phyloP scores from a whole-genome alignment of 2,888 invertebrate genomes.

The Brachynemurus nebulosus region DNA sequence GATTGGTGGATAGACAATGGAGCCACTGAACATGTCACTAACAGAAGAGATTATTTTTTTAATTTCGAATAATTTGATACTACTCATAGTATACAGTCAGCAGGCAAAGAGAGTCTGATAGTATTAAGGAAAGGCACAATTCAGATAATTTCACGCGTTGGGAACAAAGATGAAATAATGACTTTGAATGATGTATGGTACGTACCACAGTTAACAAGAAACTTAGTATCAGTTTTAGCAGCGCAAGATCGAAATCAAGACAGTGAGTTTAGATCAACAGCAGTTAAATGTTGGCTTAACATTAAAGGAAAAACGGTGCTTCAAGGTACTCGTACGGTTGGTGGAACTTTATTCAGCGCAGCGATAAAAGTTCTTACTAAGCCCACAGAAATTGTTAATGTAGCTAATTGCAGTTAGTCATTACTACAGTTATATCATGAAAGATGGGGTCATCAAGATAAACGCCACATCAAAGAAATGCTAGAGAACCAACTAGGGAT shows the following conservation, averaged over 20 bases:
- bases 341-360: neutral
- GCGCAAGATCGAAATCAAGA: neutral
- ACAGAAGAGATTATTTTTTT: neutral
- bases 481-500: neutral
- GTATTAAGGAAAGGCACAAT: neutral
- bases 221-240: neutral
- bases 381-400: neutral
- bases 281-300: neutral
- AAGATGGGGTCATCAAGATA: neutral
- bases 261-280: neutral
- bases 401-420: neutral
- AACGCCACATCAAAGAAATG: neutral
- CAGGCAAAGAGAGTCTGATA: neutral
- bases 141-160: neutral
- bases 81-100: neutral
- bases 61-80: neutral
- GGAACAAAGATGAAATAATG: neutral
- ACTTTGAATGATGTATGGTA: neutral
- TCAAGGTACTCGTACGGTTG: neutral
- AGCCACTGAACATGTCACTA: neutral
- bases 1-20: neutral
- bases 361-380: neutral
- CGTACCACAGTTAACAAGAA: neutral
- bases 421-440: neutral
- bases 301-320: neutral